phyloP scores from a whole-genome alignment of 2,888 invertebrate genomes.

The Azorinus chamasolen region DNA sequence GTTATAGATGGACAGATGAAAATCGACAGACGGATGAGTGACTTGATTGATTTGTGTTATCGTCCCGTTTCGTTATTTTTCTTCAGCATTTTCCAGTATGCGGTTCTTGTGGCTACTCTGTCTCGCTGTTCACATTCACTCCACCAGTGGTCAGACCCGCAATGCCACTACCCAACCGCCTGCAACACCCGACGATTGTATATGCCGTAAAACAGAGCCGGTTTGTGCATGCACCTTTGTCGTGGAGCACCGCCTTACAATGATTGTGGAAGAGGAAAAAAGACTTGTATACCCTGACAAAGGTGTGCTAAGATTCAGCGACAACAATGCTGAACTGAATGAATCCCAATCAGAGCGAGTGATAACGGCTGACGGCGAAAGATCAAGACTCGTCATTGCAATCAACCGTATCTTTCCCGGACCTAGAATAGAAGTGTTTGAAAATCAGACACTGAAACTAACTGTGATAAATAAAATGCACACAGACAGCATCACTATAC shows the following conservation, averaged over 20 bases:
- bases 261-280: constrained; percentile 43
- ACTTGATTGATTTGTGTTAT: too few relatives aligned
- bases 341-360: background rate
- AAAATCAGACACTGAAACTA: constrained; percentile 64
- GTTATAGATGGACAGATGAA: too few relatives aligned
- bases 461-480: constrained; percentile 65
- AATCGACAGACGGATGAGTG: too few relatives aligned
- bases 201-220: constrained; percentile 26
- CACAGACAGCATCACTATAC: constrained; percentile 69
- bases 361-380: constrained; percentile 68
- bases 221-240: constrained; percentile 51
- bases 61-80: too few relatives aligned
- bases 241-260: constrained; percentile 57
- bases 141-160: background rate
- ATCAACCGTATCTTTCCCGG: constrained; percentile 75
- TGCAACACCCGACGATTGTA: constrained; percentile 9
- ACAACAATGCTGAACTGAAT: background rate
- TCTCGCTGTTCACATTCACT: too few relatives aligned
- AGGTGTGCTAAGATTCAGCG: constrained; percentile 32
- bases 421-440: constrained; percentile 70
- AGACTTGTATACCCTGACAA: constrained; percentile 30
- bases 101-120: too few relatives aligned
- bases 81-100: too few relatives aligned
- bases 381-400: constrained; percentile 64
- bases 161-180: constrained; percentile 7